phyloP scores from a whole-genome alignment of 2,888 invertebrate genomes.

The Heliconius hortense region DNA sequence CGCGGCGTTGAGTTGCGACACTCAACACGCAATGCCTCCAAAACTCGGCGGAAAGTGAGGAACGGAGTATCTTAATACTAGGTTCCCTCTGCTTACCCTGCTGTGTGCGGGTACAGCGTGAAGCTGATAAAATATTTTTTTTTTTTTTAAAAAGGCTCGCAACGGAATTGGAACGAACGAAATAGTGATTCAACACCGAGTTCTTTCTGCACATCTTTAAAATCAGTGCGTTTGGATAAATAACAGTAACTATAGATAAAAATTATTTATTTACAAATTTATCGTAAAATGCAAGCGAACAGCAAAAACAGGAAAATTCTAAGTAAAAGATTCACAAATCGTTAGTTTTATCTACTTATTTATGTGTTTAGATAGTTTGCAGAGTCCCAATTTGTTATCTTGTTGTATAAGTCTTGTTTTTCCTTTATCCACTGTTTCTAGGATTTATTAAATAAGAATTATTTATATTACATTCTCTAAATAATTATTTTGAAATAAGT shows the following conservation, averaged over 20 bases:
- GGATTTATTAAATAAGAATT: background rate
- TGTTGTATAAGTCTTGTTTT: slow-evolving; percentile 16
- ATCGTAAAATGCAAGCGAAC: background rate
- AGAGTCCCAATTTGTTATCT: slow-evolving; percentile 3
- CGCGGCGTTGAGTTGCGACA: too few species aligned
- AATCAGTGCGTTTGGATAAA: background rate
- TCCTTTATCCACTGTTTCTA: slow-evolving; percentile 8
- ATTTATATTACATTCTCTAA: background rate
- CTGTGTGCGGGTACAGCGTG: too few species aligned
- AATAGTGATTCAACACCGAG: too few species aligned
- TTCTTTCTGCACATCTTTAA: too few species aligned
- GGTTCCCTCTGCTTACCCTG: too few species aligned
- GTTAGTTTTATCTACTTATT: slow-evolving; percentile 12
- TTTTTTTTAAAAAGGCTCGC: too few species aligned
- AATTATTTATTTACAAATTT: too few species aligned
- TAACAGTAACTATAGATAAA: background rate
- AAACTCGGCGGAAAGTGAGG: too few species aligned
- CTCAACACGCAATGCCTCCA: too few species aligned
- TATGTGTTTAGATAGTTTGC: slow-evolving; percentile 13
- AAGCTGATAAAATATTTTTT: too few species aligned
- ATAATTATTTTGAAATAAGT: background rate
- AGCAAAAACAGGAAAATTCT: background rate
- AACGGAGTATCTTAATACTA: too few species aligned
- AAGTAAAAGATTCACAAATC: slow-evolving; percentile 10
- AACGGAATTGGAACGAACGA: too few species aligned